Evolutionary conservation across 2,888 invertebrate genomes (phyloP).

Genomic region (Agonopterix heracliana): DNA sequence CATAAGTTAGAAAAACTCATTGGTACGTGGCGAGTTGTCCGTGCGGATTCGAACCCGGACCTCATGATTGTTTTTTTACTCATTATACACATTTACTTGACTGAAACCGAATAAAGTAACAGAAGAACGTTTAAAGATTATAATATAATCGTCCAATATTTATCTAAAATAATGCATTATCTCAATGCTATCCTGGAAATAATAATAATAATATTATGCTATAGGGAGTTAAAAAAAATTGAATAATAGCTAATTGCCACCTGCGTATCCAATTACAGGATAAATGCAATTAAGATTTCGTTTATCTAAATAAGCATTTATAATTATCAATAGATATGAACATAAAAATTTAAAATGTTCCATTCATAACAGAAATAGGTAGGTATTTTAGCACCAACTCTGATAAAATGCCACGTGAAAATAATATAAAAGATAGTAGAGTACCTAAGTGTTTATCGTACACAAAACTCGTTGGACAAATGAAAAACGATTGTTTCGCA

Average conservation of each 20-base stretch:
- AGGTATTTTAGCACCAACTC: background rate
- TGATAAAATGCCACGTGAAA: background rate
- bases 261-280: background rate
- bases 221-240: too few species aligned
- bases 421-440: background rate
- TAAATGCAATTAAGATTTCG: constrained; percentile 22
- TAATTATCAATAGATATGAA: constrained; percentile 6
- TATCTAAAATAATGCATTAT: too few species aligned
- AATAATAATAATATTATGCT: too few species aligned
- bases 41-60: too few species aligned
- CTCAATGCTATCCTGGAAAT: too few species aligned
- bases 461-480: too few species aligned
- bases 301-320: constrained; percentile 14
- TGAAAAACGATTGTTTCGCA: background rate
- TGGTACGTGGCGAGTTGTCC: too few species aligned
- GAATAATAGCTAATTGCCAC: too few species aligned
- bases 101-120: background rate
- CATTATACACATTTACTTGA: background rate
- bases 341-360: constrained; percentile 19
- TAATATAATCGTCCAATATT: too few species aligned
- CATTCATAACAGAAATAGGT: constrained; percentile 22
- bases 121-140: background rate
- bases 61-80: too few species aligned
- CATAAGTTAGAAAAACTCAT: too few species aligned
- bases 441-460: background rate